A percentile compares a stretch with the other conserved stretches of the same genome.
These are phyloP conservation scores for Pantherophis vulpinus DNA, from an alignment of 2,797 vertebrate genomes.

Conservation along the genomic window DNA sequence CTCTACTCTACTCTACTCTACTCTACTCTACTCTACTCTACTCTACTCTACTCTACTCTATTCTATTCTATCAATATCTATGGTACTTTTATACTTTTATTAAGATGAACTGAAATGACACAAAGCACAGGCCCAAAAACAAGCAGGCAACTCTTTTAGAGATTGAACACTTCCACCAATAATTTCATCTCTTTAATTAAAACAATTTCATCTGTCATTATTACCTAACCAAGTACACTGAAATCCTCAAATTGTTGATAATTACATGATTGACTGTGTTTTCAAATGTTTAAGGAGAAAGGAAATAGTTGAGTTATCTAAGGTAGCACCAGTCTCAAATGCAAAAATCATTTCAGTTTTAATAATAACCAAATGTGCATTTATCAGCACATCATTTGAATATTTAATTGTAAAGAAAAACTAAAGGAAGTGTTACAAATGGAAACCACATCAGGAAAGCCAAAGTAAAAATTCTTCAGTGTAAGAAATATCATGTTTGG, in stretches of 20 bases:
- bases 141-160: background rate
- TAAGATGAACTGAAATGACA: background rate
- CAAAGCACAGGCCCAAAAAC: background rate
- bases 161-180: background rate
- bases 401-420: background rate
- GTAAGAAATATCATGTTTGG: background rate
- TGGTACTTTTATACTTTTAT: background rate
- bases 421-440: background rate
- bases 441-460: background rate
- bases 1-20: no score
- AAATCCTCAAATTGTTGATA: background rate
- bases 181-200: background rate
- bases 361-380: background rate
- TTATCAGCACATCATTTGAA: background rate
- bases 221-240: background rate
- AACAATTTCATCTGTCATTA: background rate
- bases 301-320: conserved; percentile 3
- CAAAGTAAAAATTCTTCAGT: background rate
- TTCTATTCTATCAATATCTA: background rate
- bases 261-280: background rate
- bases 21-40: no score
- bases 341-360: conserved; percentile 2
- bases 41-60: no score
- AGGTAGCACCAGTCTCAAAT: conserved; percentile 6
- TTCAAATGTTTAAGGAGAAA: background rate